Conservation (phyloP, 2,888 invertebrate genomes). For the Eucera pruinosa region DNA sequence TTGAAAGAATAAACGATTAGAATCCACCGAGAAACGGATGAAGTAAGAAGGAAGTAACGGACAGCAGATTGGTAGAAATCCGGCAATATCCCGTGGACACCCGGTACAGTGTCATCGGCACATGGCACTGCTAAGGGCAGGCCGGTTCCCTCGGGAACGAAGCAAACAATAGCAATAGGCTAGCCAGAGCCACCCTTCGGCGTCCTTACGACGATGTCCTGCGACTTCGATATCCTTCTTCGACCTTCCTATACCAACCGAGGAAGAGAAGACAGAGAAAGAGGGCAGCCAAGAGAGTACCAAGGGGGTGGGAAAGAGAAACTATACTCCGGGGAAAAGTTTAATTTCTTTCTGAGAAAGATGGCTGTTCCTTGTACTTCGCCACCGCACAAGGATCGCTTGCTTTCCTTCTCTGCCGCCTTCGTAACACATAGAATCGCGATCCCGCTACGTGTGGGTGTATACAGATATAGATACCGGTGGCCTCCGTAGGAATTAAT, state of each 20-base stretch:
- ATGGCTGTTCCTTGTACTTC: conserved; percentile 76
- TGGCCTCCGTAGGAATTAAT: conserved; percentile 70
- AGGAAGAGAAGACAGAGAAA: conserved; percentile 1
- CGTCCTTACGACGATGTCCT: conserved; percentile 50
- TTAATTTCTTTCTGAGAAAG: conserved; percentile 81
- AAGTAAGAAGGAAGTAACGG: not conserved
- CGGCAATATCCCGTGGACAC: conserved; percentile 56
- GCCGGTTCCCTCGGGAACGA: conserved; percentile 69
- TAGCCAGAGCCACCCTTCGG: conserved; percentile 66
- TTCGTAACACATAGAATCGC: conserved; percentile 18
- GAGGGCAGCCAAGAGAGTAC: conserved; percentile 36
- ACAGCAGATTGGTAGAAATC: conserved; percentile 13
- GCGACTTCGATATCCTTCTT: conserved; percentile 58
- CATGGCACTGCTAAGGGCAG: conserved; percentile 77
- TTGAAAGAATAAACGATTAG: no score
- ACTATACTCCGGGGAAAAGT: conserved; percentile 79
- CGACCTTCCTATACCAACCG: conserved; percentile 69
- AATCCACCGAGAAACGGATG: not conserved
- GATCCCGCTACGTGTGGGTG: conserved; percentile 2
- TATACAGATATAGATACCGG: conserved; percentile 34
- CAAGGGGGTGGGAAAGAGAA: conserved; percentile 43
- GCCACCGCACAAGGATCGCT: conserved; percentile 62
- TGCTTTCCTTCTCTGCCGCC: conserved; percentile 17
- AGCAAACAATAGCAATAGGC: conserved; percentile 81
- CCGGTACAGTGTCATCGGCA: conserved; percentile 77